phyloP scores from a whole-genome alignment of 2,797 vertebrate genomes.

The Amblyraja radiata region DNA sequence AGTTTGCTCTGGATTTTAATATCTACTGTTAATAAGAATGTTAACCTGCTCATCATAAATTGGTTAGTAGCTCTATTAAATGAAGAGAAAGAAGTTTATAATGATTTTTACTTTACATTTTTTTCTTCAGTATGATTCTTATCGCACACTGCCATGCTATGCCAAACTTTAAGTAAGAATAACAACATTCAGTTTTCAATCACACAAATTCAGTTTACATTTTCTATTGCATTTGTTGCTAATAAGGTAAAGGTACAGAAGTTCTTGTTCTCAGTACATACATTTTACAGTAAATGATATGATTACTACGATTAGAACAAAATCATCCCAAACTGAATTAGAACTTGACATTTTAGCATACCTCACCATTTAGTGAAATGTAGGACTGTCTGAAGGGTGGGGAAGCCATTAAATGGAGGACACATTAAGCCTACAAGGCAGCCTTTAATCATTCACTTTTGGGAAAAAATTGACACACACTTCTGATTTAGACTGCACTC shows the following conservation, averaged over 20 bases:
- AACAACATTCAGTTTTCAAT: neutral
- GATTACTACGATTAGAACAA: conserved; percentile 37
- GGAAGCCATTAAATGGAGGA: conserved; percentile 36
- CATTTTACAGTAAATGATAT: conserved; percentile 34
- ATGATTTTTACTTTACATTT: neutral
- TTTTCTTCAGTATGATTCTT: neutral
- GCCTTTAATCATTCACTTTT: conserved; percentile 38
- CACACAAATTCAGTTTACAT: neutral
- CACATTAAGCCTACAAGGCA: conserved; percentile 31
- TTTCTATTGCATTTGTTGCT: conserved; percentile 16
- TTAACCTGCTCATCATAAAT: neutral
- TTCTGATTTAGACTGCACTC: conserved; percentile 37
- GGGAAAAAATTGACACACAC: conserved; percentile 34
- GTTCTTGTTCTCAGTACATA: conserved; percentile 32
- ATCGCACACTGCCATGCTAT: neutral
- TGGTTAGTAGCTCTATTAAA: neutral
- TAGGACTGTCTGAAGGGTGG: conserved; percentile 34
- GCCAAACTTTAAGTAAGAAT: neutral
- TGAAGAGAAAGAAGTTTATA: neutral
- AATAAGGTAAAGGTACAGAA: conserved; percentile 33
- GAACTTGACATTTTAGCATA: conserved; percentile 33
- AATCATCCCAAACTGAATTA: conserved; percentile 38
- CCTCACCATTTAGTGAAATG: conserved; percentile 36
- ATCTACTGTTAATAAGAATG: neutral
- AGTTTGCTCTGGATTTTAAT: neutral